These are phyloP conservation scores for Sylvietta virens DNA, from an alignment of 2,113 vertebrate species.

Conservation along the genomic window DNA sequence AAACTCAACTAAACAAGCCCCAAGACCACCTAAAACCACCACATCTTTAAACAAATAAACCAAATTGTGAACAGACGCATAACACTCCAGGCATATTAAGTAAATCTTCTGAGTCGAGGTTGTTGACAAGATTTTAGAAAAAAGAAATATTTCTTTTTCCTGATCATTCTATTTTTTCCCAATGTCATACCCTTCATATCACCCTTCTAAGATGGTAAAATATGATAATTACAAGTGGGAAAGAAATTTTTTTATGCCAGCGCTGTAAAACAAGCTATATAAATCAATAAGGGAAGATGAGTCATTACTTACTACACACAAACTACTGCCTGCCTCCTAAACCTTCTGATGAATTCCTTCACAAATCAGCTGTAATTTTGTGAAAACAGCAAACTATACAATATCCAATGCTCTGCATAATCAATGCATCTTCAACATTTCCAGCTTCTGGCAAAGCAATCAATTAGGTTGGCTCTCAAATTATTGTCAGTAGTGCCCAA, in stretches of 20 bases:
- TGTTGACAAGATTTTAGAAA: not conserved
- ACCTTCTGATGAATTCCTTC: not conserved
- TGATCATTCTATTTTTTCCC: not conserved
- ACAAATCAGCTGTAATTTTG: not conserved
- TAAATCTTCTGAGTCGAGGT: not conserved
- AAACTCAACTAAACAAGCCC: not conserved
- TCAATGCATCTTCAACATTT: not conserved
- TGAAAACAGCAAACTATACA: not conserved
- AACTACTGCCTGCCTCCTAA: not conserved
- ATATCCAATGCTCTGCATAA: not conserved
- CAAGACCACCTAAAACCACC: not conserved
- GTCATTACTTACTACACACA: not conserved
- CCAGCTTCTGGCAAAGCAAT: not conserved
- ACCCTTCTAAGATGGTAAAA: not conserved
- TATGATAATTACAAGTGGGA: not conserved
- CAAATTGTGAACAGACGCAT: not conserved
- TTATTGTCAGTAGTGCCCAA: not conserved
- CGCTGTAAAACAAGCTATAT: not conserved
- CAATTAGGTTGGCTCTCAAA: not conserved
- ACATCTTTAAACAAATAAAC: not conserved
- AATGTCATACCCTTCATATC: not conserved
- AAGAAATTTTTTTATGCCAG: not conserved
- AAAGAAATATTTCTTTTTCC: not conserved
- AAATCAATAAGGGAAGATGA: not conserved
- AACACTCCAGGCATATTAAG: not conserved